phyloP scores from a whole-genome alignment of 2,888 invertebrate genomes.

The Noctua pronuba region DNA sequence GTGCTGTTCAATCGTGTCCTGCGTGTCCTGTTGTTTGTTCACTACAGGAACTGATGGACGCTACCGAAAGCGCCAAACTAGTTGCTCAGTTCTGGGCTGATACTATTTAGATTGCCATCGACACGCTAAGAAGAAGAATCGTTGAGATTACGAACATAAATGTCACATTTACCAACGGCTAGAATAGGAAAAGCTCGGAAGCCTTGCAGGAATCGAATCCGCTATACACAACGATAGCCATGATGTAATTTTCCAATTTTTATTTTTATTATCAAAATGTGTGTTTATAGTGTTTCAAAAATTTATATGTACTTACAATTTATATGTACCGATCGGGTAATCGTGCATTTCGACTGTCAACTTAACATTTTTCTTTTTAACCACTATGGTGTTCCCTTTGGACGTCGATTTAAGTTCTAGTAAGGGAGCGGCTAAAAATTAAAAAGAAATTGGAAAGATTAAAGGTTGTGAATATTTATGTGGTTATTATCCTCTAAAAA shows the following conservation, averaged over 20 bases:
- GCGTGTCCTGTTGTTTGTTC: too few species aligned
- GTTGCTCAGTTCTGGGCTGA: too few species aligned
- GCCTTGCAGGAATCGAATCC: conserved; percentile 2
- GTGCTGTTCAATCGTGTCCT: too few species aligned
- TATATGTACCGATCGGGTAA: conserved; percentile 74
- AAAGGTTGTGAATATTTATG: neutral
- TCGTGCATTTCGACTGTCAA: conserved; percentile 64
- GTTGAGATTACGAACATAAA: neutral
- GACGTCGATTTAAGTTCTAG: conserved; percentile 56
- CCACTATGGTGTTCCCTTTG: neutral
- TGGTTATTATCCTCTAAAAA: neutral
- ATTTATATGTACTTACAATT: too few species aligned
- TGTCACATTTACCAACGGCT: neutral
- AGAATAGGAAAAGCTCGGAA: neutral
- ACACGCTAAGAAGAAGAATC: too few species aligned
- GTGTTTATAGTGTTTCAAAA: neutral
- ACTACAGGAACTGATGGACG: too few species aligned
- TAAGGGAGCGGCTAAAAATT: conserved; percentile 57
- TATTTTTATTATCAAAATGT: neutral
- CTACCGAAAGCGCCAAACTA: too few species aligned
- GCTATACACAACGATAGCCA: too few species aligned
- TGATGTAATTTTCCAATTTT: neutral
- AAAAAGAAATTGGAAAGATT: neutral
- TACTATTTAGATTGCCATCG: too few species aligned
- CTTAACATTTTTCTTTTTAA: conserved; percentile 44